These are phyloP conservation scores for Aplocera efformata DNA, from an alignment of 2,888 invertebrate species.

Conservation along the genomic window DNA sequence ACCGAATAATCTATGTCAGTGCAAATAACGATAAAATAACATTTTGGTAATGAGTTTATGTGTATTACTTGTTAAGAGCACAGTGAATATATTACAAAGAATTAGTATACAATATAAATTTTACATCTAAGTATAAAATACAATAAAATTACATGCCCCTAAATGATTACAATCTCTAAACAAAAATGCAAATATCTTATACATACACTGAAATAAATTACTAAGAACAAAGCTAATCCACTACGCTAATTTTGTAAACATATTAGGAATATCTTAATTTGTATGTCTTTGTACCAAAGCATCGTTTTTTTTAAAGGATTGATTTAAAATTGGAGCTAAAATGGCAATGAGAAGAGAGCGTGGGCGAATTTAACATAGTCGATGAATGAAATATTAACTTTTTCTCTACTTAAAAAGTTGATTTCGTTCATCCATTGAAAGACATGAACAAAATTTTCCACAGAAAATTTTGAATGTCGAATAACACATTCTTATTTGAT, in stretches of 20 bases:
- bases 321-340: slow-evolving; percentile 47
- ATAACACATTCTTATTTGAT: slow-evolving; percentile 14
- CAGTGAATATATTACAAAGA: slow-evolving; percentile 32
- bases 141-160: slow-evolving; percentile 55
- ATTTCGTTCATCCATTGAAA: slow-evolving; percentile 47
- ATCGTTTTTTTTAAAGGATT: slow-evolving; percentile 50
- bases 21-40: slow-evolving; percentile 2
- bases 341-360: slow-evolving; percentile 56
- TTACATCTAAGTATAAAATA: slow-evolving; percentile 55
- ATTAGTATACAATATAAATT: slow-evolving; percentile 40
- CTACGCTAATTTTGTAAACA: slow-evolving; percentile 65
- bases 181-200: slow-evolving; percentile 70
- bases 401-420: slow-evolving; percentile 62
- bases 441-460: slow-evolving; percentile 69
- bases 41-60: slow-evolving; percentile 6
- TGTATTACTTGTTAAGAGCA: slow-evolving; percentile 25
- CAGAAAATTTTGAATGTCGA: slow-evolving; percentile 65
- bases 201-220: slow-evolving; percentile 63
- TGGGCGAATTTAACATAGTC: slow-evolving; percentile 30
- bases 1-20: no score
- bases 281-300: slow-evolving; percentile 77
- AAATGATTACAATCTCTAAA: slow-evolving; percentile 59
- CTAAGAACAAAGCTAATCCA: slow-evolving; percentile 50
- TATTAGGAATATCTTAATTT: slow-evolving; percentile 72
- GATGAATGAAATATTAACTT: slow-evolving; percentile 59